Evolutionary conservation across 1,140 invertebrate species (phyloP), one percentile per base, ranked within the genome.

Genomic region (Marisa cornuarietis): DNA sequence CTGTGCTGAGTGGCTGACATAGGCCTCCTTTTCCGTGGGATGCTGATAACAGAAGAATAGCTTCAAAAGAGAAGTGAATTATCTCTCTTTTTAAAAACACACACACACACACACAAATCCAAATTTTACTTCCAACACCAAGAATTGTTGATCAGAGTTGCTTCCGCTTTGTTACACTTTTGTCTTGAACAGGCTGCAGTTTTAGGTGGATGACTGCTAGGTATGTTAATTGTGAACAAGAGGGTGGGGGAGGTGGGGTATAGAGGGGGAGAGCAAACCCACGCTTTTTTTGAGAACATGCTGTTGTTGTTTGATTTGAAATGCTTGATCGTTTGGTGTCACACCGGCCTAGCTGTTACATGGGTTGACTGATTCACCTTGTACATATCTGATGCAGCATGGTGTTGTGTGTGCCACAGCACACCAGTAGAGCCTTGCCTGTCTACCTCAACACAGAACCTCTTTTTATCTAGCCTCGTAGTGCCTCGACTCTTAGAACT

Each of bases 381-480:
- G 69, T 71, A 71, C 69, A 71, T 71, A 71, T 71, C 69, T 71
- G 69, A 71, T 71, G 69, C 69, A 71, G 69, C 69, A 42, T 20
- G 69, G 31, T 20, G n/a, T 71, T 26, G 49, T 49, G 49, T 20
- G 49, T 26, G 8, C 8, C 26, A 31, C 9, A 8, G 31, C 69
- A 71, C 31, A 8, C 69, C 31, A 18, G 9, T 8, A 42, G 18
- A 11, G 18, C 18, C 18, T 42, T 31, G 69, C 69, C 18, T 71
- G 18, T 71, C 69, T 71, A 71, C 69, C 69, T 71, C 69, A 71
- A 71, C 49, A 49, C 18, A 71, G 49, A 58, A 58, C 54, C 54
- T 58, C 54, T 58, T 58, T 58, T 58, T 58, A 49, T 71, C 31
- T 71, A 71, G 69, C 69, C 69, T 20, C 10, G 9, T 71, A 42